These are phyloP conservation scores for Alces alces DNA, from an alignment of 2,113 vertebrate genomes.

Conservation along the genomic window DNA sequence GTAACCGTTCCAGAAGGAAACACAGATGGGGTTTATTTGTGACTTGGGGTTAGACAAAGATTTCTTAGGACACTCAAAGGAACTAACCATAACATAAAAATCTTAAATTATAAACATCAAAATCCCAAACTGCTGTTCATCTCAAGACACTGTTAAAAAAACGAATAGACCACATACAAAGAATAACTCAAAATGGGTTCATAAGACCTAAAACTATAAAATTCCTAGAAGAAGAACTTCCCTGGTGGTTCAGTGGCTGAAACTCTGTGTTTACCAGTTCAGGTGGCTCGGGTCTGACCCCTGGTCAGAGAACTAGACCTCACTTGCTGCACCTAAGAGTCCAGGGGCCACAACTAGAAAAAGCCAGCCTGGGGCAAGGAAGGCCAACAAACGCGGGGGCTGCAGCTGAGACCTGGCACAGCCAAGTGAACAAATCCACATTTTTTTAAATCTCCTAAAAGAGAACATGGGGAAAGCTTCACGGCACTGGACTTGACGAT, in stretches of 20 bases:
- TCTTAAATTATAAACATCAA: background rate
- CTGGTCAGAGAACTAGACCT: background rate
- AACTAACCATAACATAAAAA: background rate
- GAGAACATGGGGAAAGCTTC: background rate
- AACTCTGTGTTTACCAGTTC: background rate
- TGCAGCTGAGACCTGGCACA: background rate
- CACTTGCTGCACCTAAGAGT: background rate
- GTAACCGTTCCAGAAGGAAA: background rate
- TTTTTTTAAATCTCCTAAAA: background rate
- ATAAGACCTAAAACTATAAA: background rate
- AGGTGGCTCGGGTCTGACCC: background rate
- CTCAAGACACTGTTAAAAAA: background rate
- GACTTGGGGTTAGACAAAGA: background rate
- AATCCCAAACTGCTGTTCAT: background rate
- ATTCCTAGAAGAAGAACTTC: background rate
- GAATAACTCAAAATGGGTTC: background rate
- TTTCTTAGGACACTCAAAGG: background rate
- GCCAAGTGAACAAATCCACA: background rate
- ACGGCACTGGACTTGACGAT: fast-evolving
- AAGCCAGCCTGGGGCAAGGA: background rate
- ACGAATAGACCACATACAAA: background rate
- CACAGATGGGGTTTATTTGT: background rate
- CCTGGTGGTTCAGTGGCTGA: background rate
- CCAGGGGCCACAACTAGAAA: background rate
- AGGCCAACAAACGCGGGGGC: fast-evolving